Evolutionary conservation across 2,888 invertebrate species (phyloP), one percentile per base, ranked within the genome.

Genomic region (Brachycybe producta): DNA sequence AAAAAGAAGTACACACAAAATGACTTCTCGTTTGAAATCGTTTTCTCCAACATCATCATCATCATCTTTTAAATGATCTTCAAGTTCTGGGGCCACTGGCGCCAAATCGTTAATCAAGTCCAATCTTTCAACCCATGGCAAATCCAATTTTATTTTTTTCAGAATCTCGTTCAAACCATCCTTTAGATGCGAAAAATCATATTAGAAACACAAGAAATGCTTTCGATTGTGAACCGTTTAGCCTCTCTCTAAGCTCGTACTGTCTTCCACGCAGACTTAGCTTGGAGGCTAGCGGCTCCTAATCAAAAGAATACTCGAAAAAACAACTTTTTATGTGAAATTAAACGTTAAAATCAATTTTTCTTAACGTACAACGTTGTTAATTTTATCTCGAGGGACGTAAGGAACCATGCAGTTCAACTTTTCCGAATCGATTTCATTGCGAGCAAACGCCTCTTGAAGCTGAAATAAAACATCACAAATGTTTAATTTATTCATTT

Each of bases 11-110:
- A 60, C 67, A 61, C 60, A 70, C 67, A 70, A 87, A 56, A 79
- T 70, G 63, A 86, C 84, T 70, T 95, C 95, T 30, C 92, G 72
- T 64, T 84, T 84, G 61, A 94, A 92, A 66, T 95, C 94, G 71
- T 94, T 61, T 52, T 68, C 60, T 17, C 62, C 61, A 23, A 56
- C 56, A 28, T 61, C 61, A 5, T 57, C 58, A 4, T 50, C 47
- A 13, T 55, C 52, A 4, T 44, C 41, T 50, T 58, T 52, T 4
- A 53, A 27, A 2, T 55, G 46, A 21, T 51, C 27, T 0, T 81
- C 83, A 32, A 88, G 69, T 65, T 90, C 88, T 0, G 88, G 88
- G 0, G 88, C 88, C 62, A 88, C 63, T 0, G 86, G 82, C 1
- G 90, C 87, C 21, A 81, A 76, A 19, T 61, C 71, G 56, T 81